phyloP scores from a whole-genome alignment of 2,797 vertebrate genomes.

The Podarcis siculus region DNA sequence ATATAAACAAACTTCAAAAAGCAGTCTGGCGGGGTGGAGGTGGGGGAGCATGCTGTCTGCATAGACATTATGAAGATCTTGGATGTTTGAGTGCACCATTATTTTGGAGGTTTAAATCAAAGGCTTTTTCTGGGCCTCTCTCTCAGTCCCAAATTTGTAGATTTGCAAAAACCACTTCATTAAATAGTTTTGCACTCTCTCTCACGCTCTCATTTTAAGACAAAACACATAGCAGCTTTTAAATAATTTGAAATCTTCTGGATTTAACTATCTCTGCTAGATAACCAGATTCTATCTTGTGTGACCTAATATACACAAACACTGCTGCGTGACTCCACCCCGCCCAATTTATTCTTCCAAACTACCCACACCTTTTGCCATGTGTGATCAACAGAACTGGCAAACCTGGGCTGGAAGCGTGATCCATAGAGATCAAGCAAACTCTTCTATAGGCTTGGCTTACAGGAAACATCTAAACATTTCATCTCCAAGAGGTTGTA shows the following conservation, averaged over 20 bases:
- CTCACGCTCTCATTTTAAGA: background rate
- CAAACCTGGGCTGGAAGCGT: background rate
- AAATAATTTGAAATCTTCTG: background rate
- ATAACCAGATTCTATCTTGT: too few relatives aligned
- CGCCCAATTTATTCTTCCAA: background rate
- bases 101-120: slow-evolving; percentile 19
- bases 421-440: background rate
- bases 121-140: background rate
- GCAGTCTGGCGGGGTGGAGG: background rate
- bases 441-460: background rate
- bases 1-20: slow-evolving; percentile 45
- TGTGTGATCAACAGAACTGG: background rate
- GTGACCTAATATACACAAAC: background rate
- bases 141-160: slow-evolving; percentile 6
- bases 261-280: background rate
- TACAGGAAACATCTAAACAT: background rate
- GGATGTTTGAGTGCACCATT: slow-evolving; percentile 1
- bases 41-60: background rate
- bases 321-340: background rate
- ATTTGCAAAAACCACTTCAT: slow-evolving; percentile 17
- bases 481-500: background rate
- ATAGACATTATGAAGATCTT: slow-evolving; percentile 18
- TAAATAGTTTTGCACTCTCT: background rate
- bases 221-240: background rate
- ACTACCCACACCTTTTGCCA: background rate